Evolutionary conservation across 92 coral and sea anemone genomes (phyloP), one percentile per base, ranked within the genome.

Genomic region (Epizoanthus rinbou): DNA sequence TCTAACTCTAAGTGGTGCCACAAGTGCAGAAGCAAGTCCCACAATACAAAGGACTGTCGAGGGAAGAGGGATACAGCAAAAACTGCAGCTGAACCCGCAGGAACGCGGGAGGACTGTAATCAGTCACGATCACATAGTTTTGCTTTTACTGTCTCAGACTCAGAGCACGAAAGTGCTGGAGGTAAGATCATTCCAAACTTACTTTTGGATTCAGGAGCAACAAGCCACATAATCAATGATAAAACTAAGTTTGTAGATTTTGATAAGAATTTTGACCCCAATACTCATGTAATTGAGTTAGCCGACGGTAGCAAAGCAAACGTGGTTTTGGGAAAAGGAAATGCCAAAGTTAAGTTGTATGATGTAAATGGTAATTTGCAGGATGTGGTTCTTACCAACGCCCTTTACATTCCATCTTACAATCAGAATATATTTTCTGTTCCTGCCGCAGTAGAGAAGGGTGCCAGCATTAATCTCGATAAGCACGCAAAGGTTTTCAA

Each of bases 121-220:
- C 31, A 28, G 31, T 28, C 31, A 28, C 31, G 31, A 14, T 69
- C 80, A 56, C 79, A 63, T 39, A 60, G 78, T 58, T 87, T 78
- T 63, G 86, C 73, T 28, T 86, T 86, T 86, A 80, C 79, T 54
- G 17, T 73, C 1, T 28, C 31, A 28, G 31, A 28, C 45, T 71
- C 62, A 33, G 76, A 86, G 35, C 75, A 33, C 41, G 69, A 78
- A 58, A 33, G 60, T 28, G 25, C 66, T 18, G 54, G 72, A 58
- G 81, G 85, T 86, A 72, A 56, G 59, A 39, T 80, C 43, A 86
- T 21, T 76, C 17, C 81, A 8, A 66, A 80, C 80, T 67, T 86
- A 53, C 67, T 86, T 59, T 69, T 69, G 24, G 89, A 86, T 86
- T 80, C 85, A 15, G 90, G 86, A 14, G 89, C 86, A n/a, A 86